Percentiles rank a stretch among this genome's conserved stretches.
phyloP scores from a whole-genome alignment of 2,113 vertebrate genomes.

The Cathartes aura region DNA sequence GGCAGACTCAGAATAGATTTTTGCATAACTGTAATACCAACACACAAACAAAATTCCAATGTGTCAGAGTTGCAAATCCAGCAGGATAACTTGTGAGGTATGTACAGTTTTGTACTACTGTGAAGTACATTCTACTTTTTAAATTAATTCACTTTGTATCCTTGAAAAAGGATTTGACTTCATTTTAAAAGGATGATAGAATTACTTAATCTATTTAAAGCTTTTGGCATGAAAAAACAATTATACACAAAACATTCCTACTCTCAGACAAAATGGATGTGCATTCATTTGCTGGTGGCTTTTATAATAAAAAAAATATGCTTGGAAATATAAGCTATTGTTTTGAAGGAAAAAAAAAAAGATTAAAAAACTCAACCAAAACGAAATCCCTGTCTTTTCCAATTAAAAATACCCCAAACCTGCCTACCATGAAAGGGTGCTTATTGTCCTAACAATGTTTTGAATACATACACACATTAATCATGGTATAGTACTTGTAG shows the following conservation, averaged over 20 bases:
- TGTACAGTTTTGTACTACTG: background rate
- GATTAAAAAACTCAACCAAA: background rate
- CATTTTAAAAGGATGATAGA: background rate
- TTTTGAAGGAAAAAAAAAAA: background rate
- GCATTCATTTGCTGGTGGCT: background rate
- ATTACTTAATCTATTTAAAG: background rate
- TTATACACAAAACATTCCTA: background rate
- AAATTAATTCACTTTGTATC: background rate
- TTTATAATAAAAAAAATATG: background rate
- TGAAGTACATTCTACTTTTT: background rate
- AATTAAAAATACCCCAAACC: background rate
- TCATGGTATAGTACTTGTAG: background rate
- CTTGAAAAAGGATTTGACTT: background rate
- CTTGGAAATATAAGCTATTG: background rate
- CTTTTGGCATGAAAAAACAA: background rate
- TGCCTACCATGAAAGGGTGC: background rate
- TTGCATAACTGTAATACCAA: background rate
- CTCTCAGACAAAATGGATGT: background rate
- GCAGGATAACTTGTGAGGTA: background rate
- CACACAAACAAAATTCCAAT: background rate
- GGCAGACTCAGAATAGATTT: background rate
- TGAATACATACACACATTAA: background rate
- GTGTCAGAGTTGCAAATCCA: background rate
- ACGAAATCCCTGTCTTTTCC: background rate
- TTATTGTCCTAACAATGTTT: background rate